A percentile compares a stretch with the other conserved stretches of the same genome.
These are phyloP conservation scores for Trichacis sp. DNA, from an alignment of 2,888 invertebrate genomes.

Conservation along the genomic window DNA sequence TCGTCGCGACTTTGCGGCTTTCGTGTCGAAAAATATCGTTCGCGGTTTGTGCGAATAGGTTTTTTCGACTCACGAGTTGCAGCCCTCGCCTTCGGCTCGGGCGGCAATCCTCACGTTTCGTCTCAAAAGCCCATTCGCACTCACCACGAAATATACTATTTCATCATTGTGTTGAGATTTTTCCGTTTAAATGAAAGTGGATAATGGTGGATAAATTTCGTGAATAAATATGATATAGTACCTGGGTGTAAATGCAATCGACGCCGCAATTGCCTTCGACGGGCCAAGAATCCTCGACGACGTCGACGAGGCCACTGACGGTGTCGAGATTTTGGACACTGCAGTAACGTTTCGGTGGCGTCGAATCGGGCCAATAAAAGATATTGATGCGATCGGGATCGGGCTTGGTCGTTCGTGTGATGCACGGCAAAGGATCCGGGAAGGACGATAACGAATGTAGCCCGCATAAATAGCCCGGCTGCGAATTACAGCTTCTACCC, in stretches of 20 bases:
- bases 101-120: too few species aligned
- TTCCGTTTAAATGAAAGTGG: too few species aligned
- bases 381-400: constrained; percentile 62
- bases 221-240: constrained; percentile 41
- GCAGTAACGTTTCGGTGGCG: constrained; percentile 54
- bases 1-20: too few species aligned
- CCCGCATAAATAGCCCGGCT: constrained; percentile 60
- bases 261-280: constrained; percentile 62
- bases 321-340: constrained; percentile 65
- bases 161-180: too few species aligned
- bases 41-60: too few species aligned
- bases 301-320: constrained; percentile 65
- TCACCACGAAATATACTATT: too few species aligned
- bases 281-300: constrained; percentile 64
- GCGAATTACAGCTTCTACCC: constrained; percentile 55
- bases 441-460: constrained; percentile 57
- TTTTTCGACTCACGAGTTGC: too few species aligned
- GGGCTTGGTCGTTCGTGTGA: constrained; percentile 27
- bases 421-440: constrained; percentile 53
- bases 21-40: too few species aligned
- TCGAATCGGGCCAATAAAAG: constrained; percentile 61
- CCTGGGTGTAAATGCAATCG: constrained; percentile 66
- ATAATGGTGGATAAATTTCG: neutral
- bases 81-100: too few species aligned
- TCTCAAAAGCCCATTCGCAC: too few species aligned